Base-by-base conservation (phyloP, 2,888 invertebrate species). In the Macaria notata region DNA sequence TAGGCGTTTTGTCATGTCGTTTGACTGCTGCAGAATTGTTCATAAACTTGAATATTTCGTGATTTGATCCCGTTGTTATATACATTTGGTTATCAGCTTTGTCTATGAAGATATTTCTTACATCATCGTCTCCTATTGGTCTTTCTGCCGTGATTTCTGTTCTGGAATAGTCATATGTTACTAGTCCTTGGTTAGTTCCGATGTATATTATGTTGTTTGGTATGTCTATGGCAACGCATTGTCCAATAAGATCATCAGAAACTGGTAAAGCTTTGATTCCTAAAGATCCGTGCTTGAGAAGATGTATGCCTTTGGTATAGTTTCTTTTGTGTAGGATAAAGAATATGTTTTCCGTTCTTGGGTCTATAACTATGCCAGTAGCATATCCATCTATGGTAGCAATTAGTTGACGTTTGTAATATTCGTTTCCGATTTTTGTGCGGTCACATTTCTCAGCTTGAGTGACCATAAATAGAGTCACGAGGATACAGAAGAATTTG, bases 61-160 rank as follows among this genome's bases (percentile, higher is more conserved):
- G 86, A 46, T 79, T 84, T 0, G 80, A 62, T 0, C 90, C 90
- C 0, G 84, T 84, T 0, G 84, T 80, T 58, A 91, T 89, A 39
- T 87, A 89, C 88, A 91, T 88, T 56, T 83, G 84, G 44, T 79
- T 80, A 9, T 88, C 82, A 0, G 72, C 68, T 77, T 83, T 85
- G 36, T 91, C 91, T 3, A 90, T 83, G 46, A 90, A 91, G 52
- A 91, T 89, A 9, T 65, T 78, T 47, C 86, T 62, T 0, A 91
- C 77, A n/a, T 91, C 90, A 50, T 91, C 91, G 44, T 91, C 91
- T 0, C 91, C 91, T 9, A 90, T 82, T 0, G 90, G 88, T 55
- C 89, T 72, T 47, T 90, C 90, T 0, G 80, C 79, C 1, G 79
- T 79, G n/a, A 89, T 82, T 66, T 84, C 87, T 0, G 79, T 72